Evolutionary conservation across 2,888 invertebrate species (phyloP).

Genomic region (Phragmatobia fuliginosa): DNA sequence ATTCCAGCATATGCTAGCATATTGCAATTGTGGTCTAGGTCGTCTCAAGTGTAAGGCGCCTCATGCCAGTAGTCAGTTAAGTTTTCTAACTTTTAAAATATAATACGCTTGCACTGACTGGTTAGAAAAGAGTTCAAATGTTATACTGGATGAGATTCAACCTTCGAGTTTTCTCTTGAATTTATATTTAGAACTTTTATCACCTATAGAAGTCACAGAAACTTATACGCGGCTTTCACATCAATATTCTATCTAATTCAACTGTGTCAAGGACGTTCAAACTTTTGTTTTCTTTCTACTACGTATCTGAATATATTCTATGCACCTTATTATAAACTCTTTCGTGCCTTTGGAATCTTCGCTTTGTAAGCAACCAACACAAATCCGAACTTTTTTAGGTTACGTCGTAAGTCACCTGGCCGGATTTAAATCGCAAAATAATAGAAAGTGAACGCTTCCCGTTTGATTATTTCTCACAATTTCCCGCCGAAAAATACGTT

Average conservation of each 20-base stretch:
- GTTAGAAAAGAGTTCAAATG: no score
- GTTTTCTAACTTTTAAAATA: no score
- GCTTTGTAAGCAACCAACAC: background rate
- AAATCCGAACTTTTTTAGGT: background rate
- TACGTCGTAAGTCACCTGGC: no score
- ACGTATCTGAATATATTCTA: background rate
- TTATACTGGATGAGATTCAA: no score
- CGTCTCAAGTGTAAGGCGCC: no score
- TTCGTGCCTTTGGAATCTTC: background rate
- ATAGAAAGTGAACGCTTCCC: constrained; percentile 18
- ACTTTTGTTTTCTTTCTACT: background rate
- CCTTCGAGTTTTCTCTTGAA: no score
- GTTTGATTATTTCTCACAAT: constrained; percentile 11
- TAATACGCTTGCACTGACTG: no score
- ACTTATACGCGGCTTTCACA: background rate
- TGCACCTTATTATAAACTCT: background rate
- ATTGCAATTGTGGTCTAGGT: no score
- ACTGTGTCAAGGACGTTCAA: background rate
- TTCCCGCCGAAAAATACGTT: constrained; percentile 15
- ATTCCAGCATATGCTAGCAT: no score
- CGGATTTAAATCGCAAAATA: constrained; percentile 1
- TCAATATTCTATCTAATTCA: background rate
- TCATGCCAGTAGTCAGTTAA: no score
- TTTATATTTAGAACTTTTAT: no score
- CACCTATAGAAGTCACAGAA: background rate